Percentiles rank a stretch among this genome's conserved stretches.
Conservation (phyloP, 2,797 vertebrate species). For the Sebastes miniatus region DNA sequence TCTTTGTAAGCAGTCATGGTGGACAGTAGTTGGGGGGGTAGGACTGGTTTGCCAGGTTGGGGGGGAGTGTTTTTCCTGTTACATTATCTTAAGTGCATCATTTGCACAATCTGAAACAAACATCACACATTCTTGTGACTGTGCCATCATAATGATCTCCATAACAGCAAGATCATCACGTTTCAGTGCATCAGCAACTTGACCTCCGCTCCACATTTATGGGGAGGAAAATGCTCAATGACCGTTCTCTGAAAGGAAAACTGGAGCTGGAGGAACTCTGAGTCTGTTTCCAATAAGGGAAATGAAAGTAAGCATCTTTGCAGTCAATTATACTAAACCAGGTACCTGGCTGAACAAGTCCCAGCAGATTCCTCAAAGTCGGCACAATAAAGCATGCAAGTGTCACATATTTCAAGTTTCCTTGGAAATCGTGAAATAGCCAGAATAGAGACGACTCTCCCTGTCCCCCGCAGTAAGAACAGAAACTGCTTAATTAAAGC, state of each 20-base stretch:
- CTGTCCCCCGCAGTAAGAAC: neutral
- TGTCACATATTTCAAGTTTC: conserved; percentile 16
- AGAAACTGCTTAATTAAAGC: neutral
- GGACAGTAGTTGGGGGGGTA: too few species aligned
- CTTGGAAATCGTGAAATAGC: neutral
- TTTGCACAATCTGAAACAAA: too few species aligned
- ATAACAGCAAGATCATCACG: too few species aligned
- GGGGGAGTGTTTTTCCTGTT: too few species aligned
- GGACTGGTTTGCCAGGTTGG: too few species aligned
- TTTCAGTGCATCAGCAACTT: too few species aligned
- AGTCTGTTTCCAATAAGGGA: neutral
- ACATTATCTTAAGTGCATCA: too few species aligned
- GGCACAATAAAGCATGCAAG: neutral
- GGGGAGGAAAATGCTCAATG: too few species aligned
- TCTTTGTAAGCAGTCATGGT: too few species aligned
- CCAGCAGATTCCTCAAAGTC: conserved; percentile 16
- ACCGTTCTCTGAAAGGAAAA: neutral
- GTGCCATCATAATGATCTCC: too few species aligned
- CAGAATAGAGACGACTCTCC: neutral
- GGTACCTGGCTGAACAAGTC: neutral
- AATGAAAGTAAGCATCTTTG: neutral
- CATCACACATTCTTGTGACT: too few species aligned
- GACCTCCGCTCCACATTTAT: too few species aligned
- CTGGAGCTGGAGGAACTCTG: neutral
- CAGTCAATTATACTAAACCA: neutral